Conservation (phyloP, 2,888 invertebrate genomes). For the Geophilus truncorum region DNA sequence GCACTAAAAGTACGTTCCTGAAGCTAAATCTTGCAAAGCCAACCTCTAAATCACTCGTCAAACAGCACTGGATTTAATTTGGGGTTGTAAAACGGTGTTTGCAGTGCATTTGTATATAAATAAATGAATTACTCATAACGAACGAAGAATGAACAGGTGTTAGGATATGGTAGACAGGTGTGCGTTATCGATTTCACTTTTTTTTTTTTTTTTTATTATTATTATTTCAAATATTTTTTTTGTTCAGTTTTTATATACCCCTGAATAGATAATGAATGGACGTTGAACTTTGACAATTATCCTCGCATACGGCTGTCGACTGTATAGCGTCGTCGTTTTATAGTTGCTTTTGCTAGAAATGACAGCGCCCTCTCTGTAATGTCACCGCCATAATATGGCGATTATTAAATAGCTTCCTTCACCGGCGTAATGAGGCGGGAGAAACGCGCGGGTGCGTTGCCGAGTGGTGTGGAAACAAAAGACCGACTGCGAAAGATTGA, state of each 20-base stretch:
- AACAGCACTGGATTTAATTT: too few relatives aligned
- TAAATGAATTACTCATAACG: background rate
- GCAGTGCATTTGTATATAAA: background rate
- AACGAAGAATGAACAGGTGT: background rate
- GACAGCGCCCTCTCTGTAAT: background rate
- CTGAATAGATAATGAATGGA: background rate
- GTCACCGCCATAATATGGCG: conserved; percentile 4
- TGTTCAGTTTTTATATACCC: too few relatives aligned
- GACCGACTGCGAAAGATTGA: background rate
- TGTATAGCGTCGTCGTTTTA: background rate
- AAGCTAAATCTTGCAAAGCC: too few relatives aligned
- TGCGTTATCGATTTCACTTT: background rate
- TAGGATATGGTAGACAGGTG: background rate
- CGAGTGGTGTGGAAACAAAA: conserved; percentile 1
- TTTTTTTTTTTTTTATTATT: background rate
- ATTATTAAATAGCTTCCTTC: conserved; percentile 25
- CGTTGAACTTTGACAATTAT: background rate
- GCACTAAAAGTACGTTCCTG: too few relatives aligned
- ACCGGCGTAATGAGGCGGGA: conserved; percentile 2
- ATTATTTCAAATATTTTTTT: background rate
- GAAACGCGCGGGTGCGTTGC: background rate
- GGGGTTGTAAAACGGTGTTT: too few relatives aligned
- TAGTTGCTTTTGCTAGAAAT: background rate
- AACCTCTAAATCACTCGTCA: too few relatives aligned
- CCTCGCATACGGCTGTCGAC: background rate